These are phyloP conservation scores for Drosophila athabasca DNA, from an alignment of 1,140 invertebrate species.

Conservation along the genomic window DNA sequence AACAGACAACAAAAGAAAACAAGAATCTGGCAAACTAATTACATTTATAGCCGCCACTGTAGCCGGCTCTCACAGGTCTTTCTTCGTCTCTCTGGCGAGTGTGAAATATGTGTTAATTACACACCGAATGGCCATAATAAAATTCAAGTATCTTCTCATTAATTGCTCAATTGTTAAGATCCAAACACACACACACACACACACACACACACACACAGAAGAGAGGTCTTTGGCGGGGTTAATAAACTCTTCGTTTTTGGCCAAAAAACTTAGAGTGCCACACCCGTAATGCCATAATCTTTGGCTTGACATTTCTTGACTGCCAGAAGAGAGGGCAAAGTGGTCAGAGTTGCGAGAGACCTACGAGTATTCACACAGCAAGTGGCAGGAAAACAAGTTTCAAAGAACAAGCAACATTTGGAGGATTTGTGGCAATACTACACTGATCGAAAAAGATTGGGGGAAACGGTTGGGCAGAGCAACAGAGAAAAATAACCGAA, in stretches of 20 bases:
- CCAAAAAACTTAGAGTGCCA: conserved; percentile 36
- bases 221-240: conserved; percentile 7
- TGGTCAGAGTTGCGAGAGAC: not conserved
- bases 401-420: too few species aligned
- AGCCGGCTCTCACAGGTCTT: conserved; percentile 27
- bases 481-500: too few species aligned
- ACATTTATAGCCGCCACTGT: conserved; percentile 31
- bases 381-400: too few species aligned
- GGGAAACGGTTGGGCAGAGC: too few species aligned
- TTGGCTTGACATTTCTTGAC: conserved; percentile 28
- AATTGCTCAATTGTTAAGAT: conserved; percentile 45
- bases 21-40: conserved; percentile 49
- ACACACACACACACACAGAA: conserved; percentile 13
- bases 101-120: conserved; percentile 51
- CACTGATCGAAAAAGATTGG: too few species aligned
- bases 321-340: conserved; percentile 15
- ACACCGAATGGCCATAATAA: conserved; percentile 39
- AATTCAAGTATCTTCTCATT: conserved; percentile 42
- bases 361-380: too few species aligned
- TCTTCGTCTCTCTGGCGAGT: conserved; percentile 35
- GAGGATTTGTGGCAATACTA: too few species aligned
- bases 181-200: conserved; percentile 11
- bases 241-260: conserved; percentile 30
- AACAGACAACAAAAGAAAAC: conserved; percentile 9
- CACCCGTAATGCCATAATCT: conserved; percentile 47